These are phyloP conservation scores for Xiphias gladius DNA, from an alignment of 2,113 vertebrate genomes.

Conservation along the genomic window DNA sequence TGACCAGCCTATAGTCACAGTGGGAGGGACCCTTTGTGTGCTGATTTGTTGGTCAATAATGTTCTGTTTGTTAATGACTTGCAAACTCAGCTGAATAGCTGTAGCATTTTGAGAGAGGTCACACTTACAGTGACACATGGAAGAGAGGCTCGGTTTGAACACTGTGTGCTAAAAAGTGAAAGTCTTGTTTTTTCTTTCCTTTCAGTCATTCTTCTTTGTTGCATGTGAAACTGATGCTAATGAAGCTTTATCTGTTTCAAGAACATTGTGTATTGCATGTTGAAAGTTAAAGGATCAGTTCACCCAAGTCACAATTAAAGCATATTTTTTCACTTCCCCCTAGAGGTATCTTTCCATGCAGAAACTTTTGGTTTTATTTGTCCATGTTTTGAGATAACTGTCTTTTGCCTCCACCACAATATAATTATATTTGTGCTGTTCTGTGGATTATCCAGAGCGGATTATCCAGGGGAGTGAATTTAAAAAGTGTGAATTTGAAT, in stretches of 20 bases:
- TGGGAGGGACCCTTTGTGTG: not conserved
- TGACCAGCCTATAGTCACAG: not conserved
- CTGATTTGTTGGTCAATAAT: conserved; percentile 4
- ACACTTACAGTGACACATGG: too few species aligned
- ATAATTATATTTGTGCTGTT: too few species aligned
- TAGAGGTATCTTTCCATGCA: not conserved
- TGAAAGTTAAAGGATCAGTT: not conserved
- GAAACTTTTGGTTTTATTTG: too few species aligned
- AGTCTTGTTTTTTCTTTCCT: too few species aligned
- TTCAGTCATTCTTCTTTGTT: not conserved
- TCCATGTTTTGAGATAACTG: not conserved
- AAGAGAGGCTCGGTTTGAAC: too few species aligned
- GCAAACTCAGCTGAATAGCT: not conserved
- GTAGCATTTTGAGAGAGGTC: too few species aligned
- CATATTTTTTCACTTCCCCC: not conserved
- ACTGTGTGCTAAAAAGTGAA: too few species aligned
- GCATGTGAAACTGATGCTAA: not conserved
- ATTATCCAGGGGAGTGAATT: too few species aligned
- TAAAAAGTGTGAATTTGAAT: too few species aligned
- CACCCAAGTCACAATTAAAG: not conserved
- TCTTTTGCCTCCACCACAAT: too few species aligned
- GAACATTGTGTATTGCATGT: too few species aligned
- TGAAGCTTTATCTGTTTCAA: not conserved
- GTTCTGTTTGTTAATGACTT: not conserved
- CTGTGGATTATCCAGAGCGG: too few species aligned